Evolutionary conservation across 2,888 invertebrate genomes (phyloP), one percentile per base, ranked within the genome.

Genomic region (Lochmaea capreae): DNA sequence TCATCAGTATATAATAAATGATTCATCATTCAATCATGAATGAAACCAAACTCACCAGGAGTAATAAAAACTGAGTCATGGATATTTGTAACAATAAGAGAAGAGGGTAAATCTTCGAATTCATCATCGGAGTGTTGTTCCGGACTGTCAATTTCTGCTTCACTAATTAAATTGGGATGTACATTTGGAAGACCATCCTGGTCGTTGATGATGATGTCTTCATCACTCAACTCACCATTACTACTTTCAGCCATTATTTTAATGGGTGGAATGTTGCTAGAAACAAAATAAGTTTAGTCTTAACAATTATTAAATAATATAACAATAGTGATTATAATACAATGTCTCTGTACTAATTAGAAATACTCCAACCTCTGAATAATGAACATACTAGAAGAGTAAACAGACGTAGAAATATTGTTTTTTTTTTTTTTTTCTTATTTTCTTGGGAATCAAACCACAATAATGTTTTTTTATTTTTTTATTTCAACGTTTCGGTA

Each of bases 41-140:
- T 8, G 33, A 39, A 39, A 39, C 33, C 5, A 39, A 46, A 42
- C 74, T 79, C 81, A 87, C 87, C 87, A 78, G 82, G 80, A 72
- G 90, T 90, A 62, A 87, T 88, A 84, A 97, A 97, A 67, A 97
- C 93, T 78, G 92, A 90, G 78, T 92, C 93, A 84, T 94, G 93
- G 78, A 97, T 92, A 86, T 96, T 96, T 66, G 97, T 96, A 67
- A 97, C 95, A 81, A 97, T 97, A 63, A 97, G 91, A 67, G 96
- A 96, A 79, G 93, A 95, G 46, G 97, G 96, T 81, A 97, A 89
- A 86, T 94, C 93, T 86, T 96, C 95, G 83, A 95, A 94, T 79
- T 93, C 90, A 81, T 93, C 90, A 83, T 93, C 93, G 14, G 81
- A 82, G 76, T 91, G 89, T 77, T 93, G 90, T 78, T 91, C 89